Base-by-base conservation (phyloP, 2,797 vertebrate species). In the Acanthurus tractus region DNA sequence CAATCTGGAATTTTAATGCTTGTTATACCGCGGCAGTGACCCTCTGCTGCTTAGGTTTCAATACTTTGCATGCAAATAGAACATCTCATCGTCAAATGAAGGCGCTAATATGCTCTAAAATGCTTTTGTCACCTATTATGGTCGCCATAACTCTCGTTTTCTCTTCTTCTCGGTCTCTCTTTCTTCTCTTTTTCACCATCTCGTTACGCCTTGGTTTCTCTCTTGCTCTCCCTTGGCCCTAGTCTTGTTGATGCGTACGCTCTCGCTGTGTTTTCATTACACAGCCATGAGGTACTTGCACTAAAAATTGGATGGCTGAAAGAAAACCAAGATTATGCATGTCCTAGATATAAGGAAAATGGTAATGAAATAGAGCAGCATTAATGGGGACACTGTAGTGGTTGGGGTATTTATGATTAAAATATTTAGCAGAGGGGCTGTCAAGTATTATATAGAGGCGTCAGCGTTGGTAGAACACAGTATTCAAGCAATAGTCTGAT, bases 261-360 rank as follows among this genome's bases (percentile, higher is more conserved):
- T 74, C 75, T 73, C 50, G 6, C 10, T 63, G 79, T 65, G 73
- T 71, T 80, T 90, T 84, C 56, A 73, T 90, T 78, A 79, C 69
- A 44, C 64, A 85, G 78, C 86, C 76, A 70, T 74, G 72, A 89
- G 87, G 84, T 83, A 81, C 84, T 75, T 46, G 65, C 65, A 70
- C 61, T 59, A 78, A 86, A 91, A 89, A 90, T 83, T 79, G 81
- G 77, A 69, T n/a, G 58, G 76, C 82, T 84, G 78, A 87, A 88
- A 86, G 87, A 74, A 90, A 91, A 78, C 63, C 46, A 58, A 85
- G 87, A 91, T 91, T 91, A 92, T 87, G 86, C 78, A 8, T 86
- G 90, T 90, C 92, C 92, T 76, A 93, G 87, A 93, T 94, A 83
- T 87, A 84, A 50, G n/a, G 40, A 29, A 67, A 82, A 85, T 85